These are phyloP conservation scores for Eurosta solidaginis DNA, from an alignment of 1,140 invertebrate species.

Conservation along the genomic window DNA sequence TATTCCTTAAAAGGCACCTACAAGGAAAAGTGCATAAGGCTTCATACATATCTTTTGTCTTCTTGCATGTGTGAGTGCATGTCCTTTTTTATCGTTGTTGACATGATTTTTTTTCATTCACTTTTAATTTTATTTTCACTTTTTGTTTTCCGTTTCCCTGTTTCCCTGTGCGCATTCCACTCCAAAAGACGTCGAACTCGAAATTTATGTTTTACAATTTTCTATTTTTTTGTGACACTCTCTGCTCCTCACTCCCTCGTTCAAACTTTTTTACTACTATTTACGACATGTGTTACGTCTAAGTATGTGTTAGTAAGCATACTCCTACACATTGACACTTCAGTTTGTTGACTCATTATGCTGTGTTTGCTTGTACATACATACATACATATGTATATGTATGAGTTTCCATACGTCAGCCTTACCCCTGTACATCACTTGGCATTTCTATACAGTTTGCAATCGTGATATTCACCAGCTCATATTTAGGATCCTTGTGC, in stretches of 20 bases:
- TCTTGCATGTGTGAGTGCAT: background rate
- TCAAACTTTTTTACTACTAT: background rate
- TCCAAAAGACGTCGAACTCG: slow-evolving; percentile 28
- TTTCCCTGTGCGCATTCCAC: background rate
- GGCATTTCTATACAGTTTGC: slow-evolving; percentile 9
- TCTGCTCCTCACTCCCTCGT: background rate
- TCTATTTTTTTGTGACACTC: background rate
- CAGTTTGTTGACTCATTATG: background rate
- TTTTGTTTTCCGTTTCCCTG: no score
- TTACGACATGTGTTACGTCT: slow-evolving; percentile 2
- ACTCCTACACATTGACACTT: background rate
- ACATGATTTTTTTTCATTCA: slow-evolving; percentile 9
- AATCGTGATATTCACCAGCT: background rate
- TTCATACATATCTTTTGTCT: no score
- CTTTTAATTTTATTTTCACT: slow-evolving; percentile 27
- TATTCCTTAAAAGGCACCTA: no score
- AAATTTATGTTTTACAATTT: slow-evolving; percentile 28
- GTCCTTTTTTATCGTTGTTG: slow-evolving; percentile 11
- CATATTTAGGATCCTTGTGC: background rate
- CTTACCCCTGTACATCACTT: background rate
- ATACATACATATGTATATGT: background rate
- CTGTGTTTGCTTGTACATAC: background rate
- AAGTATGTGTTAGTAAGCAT: background rate
- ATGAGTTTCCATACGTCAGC: background rate
- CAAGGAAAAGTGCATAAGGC: no score